phyloP scores from a whole-genome alignment of 2,888 invertebrate genomes.

The Tetragnatha montana region DNA sequence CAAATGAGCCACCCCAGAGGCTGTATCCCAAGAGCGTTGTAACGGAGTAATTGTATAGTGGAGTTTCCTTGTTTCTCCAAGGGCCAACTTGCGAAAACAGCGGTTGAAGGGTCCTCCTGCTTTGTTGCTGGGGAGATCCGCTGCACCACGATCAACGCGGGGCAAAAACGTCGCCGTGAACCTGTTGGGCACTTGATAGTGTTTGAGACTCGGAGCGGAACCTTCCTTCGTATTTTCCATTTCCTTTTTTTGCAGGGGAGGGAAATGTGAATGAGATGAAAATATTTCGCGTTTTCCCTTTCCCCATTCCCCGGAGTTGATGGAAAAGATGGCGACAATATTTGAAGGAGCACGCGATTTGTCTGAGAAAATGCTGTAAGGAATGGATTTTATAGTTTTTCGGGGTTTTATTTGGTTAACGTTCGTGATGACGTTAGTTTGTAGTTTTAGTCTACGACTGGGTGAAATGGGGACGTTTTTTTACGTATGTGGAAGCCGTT shows the following conservation, averaged over 20 bases:
- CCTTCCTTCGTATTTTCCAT: conserved; percentile 40
- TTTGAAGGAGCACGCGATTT: background rate
- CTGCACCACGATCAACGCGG: conserved; percentile 61
- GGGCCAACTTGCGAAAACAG: conserved; percentile 70
- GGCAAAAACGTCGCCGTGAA: conserved; percentile 57
- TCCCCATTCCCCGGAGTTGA: background rate
- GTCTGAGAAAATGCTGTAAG: background rate
- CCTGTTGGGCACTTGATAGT: conserved; percentile 71
- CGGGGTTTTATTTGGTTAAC: too few species aligned
- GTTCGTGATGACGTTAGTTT: too few species aligned
- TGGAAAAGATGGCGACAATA: conserved; percentile 3
- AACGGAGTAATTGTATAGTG: conserved; percentile 71
- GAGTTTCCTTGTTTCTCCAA: conserved; percentile 70
- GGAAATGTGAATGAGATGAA: conserved; percentile 2
- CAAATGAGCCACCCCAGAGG: conserved; percentile 61
- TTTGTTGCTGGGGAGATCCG: conserved; percentile 68
- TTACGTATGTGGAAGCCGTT: too few species aligned
- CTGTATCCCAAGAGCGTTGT: conserved; percentile 66
- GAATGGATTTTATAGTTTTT: too few species aligned
- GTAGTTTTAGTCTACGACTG: too few species aligned
- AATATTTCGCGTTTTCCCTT: conserved; percentile 11
- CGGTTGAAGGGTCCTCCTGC: conserved; percentile 70
- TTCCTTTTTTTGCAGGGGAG: conserved; percentile 26
- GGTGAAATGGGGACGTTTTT: too few species aligned
- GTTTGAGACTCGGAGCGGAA: conserved; percentile 68